These are phyloP conservation scores for Regulus satrapa DNA, from an alignment of 2,113 vertebrate genomes.

Conservation along the genomic window DNA sequence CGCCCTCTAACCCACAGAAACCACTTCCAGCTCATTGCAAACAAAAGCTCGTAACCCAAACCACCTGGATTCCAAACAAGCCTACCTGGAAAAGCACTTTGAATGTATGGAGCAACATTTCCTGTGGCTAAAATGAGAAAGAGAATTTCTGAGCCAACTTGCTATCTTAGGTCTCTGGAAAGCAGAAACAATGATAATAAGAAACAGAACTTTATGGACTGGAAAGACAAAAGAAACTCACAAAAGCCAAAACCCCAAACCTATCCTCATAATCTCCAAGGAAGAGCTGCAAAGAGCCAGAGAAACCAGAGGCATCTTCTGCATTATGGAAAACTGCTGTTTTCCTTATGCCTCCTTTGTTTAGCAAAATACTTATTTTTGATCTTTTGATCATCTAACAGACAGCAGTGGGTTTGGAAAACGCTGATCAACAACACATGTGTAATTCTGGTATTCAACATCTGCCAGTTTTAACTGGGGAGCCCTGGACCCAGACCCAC, in stretches of 20 bases:
- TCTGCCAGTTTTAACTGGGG: background rate
- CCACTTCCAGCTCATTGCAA: background rate
- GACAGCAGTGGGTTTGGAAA: background rate
- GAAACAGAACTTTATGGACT: conserved; percentile 20
- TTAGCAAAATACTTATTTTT: background rate
- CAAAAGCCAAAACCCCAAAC: background rate
- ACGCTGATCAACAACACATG: background rate
- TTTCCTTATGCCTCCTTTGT: background rate
- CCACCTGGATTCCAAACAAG: background rate
- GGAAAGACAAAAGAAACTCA: background rate
- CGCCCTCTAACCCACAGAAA: background rate
- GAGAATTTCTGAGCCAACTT: conserved; percentile 6
- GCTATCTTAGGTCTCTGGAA: conserved; percentile 37
- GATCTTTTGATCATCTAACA: conserved; percentile 1
- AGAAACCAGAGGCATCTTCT: background rate
- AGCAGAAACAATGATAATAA: conserved; percentile 7
- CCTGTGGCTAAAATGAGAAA: conserved; percentile 31
- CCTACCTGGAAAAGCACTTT: conserved; percentile 17
- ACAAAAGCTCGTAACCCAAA: background rate
- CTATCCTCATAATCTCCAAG: background rate
- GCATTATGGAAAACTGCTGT: background rate
- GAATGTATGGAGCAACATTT: background rate
- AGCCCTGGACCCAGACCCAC: background rate
- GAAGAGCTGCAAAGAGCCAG: background rate
- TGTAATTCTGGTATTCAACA: background rate